Conservation (phyloP, 2,797 vertebrate species). For the Pelochelys cantorii region DNA sequence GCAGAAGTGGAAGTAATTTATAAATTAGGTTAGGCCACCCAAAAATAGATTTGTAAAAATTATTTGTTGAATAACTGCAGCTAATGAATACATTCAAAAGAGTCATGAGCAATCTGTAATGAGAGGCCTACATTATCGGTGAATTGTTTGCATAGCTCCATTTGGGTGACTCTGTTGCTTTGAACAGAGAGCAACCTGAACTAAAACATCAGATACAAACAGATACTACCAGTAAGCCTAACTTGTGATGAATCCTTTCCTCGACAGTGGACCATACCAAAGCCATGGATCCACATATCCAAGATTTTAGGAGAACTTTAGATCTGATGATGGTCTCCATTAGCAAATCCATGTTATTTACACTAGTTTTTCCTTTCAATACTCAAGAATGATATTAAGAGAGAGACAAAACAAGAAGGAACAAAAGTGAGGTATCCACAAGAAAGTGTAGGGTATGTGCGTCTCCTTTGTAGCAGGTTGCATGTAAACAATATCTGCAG, state of each 20-base stretch:
- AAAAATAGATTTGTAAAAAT: background rate
- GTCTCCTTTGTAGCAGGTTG: background rate
- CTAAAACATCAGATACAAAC: background rate
- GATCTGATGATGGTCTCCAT: background rate
- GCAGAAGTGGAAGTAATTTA: background rate
- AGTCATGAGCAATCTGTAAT: background rate
- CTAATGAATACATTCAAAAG: background rate
- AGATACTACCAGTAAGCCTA: background rate
- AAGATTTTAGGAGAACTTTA: background rate
- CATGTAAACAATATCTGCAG: background rate
- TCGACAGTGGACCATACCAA: background rate
- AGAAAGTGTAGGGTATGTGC: background rate
- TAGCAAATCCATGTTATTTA: background rate
- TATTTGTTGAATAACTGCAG: background rate
- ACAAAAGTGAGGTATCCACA: constrained; percentile 5
- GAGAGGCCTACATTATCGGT: background rate
- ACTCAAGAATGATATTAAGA: background rate
- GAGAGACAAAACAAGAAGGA: background rate
- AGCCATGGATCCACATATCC: background rate
- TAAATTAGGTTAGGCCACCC: background rate
- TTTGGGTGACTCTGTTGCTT: background rate
- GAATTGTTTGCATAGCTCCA: constrained; percentile 3
- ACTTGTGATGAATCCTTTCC: background rate
- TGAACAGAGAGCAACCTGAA: background rate
- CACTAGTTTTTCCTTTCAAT: background rate